Conservation (phyloP, 1,140 invertebrate species). For the Drosophila paulistorum region DNA sequence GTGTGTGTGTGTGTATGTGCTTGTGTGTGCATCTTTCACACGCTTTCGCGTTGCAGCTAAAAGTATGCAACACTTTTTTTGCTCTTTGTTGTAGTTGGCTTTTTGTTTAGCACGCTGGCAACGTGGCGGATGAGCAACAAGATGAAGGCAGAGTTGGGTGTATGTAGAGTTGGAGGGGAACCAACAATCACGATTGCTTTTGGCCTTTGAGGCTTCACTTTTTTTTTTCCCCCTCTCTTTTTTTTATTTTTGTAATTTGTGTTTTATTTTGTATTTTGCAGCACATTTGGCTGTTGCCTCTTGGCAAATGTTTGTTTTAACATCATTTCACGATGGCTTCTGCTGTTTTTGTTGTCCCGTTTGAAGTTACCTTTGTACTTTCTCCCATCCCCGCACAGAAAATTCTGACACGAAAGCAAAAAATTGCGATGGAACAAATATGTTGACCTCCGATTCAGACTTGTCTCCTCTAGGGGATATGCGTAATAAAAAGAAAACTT, state of each 20-base stretch:
- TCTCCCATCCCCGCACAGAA: neutral
- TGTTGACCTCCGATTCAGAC: slow-evolving; percentile 36
- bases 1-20: slow-evolving; percentile 13
- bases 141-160: slow-evolving; percentile 6
- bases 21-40: slow-evolving; percentile 69
- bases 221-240: slow-evolving; percentile 26
- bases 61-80: slow-evolving; percentile 70
- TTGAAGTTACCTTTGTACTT: slow-evolving; percentile 69
- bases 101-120: slow-evolving; percentile 50
- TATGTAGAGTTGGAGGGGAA: slow-evolving; percentile 2
- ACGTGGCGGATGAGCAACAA: slow-evolving; percentile 49
- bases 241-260: slow-evolving; percentile 51
- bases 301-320: slow-evolving; percentile 66
- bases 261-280: slow-evolving; percentile 44
- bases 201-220: slow-evolving; percentile 58
- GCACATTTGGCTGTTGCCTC: slow-evolving; percentile 53
- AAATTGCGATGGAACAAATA: slow-evolving; percentile 12
- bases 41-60: slow-evolving; percentile 62
- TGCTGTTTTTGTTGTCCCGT: slow-evolving; percentile 43
- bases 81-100: slow-evolving; percentile 39
- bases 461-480: slow-evolving; percentile 4
- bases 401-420: neutral
- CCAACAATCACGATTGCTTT: slow-evolving; percentile 62
- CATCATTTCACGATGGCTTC: slow-evolving; percentile 53
- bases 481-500: slow-evolving; percentile 14